A percentile compares a stretch with the other conserved stretches of the same genome.
Evolutionary conservation across 2,888 invertebrate species (phyloP).

Genomic region (Alentia gelatinosa): DNA sequence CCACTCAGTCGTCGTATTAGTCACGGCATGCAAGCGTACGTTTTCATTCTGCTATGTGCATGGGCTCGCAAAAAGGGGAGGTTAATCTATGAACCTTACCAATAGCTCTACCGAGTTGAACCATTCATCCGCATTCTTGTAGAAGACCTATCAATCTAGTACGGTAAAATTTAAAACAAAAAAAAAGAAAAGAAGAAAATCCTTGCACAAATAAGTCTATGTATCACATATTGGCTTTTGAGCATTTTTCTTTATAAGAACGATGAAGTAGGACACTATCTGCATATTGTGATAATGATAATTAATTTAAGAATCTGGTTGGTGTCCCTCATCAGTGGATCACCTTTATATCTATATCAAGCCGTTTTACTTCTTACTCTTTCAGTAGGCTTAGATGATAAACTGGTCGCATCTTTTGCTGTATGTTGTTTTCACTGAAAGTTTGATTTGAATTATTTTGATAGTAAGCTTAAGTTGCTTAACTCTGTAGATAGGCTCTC

Average conservation of each 20-base stretch:
- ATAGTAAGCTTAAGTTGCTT: constrained; percentile 19
- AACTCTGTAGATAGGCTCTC: not conserved
- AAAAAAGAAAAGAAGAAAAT: not conserved
- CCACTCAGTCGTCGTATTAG: not conserved
- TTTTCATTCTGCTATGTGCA: constrained; percentile 42
- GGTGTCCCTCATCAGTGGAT: not conserved
- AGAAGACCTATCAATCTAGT: not conserved
- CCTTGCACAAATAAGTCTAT: not conserved
- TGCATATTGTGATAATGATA: not conserved
- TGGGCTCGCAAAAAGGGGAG: not conserved
- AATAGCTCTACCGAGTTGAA: not conserved
- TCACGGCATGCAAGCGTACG: constrained; percentile 16
- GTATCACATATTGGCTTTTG: not conserved
- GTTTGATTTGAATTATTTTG: constrained; percentile 32
- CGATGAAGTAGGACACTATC: not conserved
- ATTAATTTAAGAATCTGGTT: not conserved
- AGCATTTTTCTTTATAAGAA: not conserved
- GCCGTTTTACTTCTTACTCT: not conserved
- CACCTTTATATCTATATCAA: constrained; percentile 12
- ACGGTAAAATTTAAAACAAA: not conserved
- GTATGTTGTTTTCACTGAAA: constrained; percentile 22
- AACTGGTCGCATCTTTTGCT: constrained; percentile 24
- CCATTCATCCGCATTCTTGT: not conserved
- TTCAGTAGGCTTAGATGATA: constrained; percentile 22
- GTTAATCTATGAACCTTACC: not conserved